Conservation (phyloP, 2,113 vertebrate species). For the Nycticorax nycticorax region DNA sequence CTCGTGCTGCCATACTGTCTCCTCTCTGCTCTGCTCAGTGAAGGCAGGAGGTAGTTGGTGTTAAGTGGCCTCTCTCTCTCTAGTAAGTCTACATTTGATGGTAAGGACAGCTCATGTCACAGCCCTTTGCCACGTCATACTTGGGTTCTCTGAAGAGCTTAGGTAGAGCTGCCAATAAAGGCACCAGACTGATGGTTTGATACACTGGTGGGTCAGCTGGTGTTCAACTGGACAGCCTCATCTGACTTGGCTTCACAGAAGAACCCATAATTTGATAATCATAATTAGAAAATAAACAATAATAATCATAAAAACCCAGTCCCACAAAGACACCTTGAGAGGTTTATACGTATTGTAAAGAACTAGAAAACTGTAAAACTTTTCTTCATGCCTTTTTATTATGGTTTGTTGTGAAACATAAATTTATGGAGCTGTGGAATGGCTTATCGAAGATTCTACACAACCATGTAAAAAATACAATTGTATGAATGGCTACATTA, state of each 20-base stretch:
- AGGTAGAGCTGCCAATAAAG: background rate
- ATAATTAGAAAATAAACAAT: background rate
- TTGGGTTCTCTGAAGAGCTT: background rate
- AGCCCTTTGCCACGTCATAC: background rate
- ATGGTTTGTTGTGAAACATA: background rate
- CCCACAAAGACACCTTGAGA: background rate
- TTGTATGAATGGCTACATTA: background rate
- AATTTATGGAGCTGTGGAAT: background rate
- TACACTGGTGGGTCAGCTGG: accelerated
- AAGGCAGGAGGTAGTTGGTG: background rate
- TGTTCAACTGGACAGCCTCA: accelerated
- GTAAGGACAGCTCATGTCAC: background rate
- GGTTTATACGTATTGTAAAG: no score
- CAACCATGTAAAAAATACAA: background rate
- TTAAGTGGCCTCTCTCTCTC: background rate
- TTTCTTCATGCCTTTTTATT: background rate
- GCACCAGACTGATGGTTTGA: accelerated
- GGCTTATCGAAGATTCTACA: background rate
- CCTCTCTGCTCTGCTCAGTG: background rate
- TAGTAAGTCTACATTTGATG: background rate
- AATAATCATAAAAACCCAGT: background rate
- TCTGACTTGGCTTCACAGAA: background rate
- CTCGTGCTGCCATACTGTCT: background rate
- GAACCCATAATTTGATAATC: background rate
- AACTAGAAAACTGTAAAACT: background rate